Conservation (phyloP, 2,888 invertebrate genomes). For the Dicyrtomina minuta region DNA sequence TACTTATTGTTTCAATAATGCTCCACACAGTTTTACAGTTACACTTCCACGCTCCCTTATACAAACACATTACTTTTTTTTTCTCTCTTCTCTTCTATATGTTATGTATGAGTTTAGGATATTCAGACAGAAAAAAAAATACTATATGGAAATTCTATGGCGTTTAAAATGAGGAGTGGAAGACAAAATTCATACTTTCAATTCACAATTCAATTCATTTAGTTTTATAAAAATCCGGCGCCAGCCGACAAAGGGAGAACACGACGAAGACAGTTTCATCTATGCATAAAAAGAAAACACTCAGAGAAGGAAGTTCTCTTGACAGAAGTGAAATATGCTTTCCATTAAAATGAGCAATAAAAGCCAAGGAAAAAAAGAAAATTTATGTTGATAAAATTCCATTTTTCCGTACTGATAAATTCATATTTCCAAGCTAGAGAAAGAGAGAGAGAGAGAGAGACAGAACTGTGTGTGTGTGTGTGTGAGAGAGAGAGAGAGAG, state of each 20-base stretch:
- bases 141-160: neutral
- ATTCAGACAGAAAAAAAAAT: too few species aligned
- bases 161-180: slow-evolving; percentile 19
- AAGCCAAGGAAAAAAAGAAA: slow-evolving; percentile 53
- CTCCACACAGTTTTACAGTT: too few species aligned
- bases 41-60: neutral
- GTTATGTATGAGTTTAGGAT: too few species aligned
- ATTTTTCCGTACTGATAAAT: slow-evolving; percentile 54
- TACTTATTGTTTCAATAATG: neutral
- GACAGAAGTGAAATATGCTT: slow-evolving; percentile 54
- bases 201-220: slow-evolving; percentile 52
- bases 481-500: slow-evolving; percentile 14
- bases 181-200: slow-evolving; percentile 43
- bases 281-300: slow-evolving; percentile 54
- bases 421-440: slow-evolving; percentile 50
- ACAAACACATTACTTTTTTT: neutral
- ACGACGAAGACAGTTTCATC: slow-evolving; percentile 52
- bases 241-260: slow-evolving; percentile 44
- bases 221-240: slow-evolving; percentile 50
- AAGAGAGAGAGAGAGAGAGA: slow-evolving; percentile 11
- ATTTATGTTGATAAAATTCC: slow-evolving; percentile 54
- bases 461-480: slow-evolving; percentile 2
- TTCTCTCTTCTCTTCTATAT: neutral
- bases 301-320: slow-evolving; percentile 53
- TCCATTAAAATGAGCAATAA: slow-evolving; percentile 54